Percentiles rank a stretch among this genome's conserved stretches.
These are phyloP conservation scores for Dendrocincla fuliginosa DNA, from an alignment of 2,797 vertebrate species.

Conservation along the genomic window DNA sequence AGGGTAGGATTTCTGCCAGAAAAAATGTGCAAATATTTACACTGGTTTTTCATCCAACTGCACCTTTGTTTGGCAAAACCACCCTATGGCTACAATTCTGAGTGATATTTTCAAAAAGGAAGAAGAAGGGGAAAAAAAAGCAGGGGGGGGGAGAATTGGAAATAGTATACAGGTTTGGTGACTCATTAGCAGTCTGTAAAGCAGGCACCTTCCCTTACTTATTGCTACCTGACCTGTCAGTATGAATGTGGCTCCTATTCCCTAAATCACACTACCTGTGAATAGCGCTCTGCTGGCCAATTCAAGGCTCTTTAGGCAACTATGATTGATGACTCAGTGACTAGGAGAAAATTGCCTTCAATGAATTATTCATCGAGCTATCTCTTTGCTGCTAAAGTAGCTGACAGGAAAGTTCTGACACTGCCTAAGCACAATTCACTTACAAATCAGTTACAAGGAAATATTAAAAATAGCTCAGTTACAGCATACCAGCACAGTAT, in stretches of 20 bases:
- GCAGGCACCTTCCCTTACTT: slow-evolving; percentile 81
- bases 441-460: slow-evolving; percentile 94
- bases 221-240: slow-evolving; percentile 86
- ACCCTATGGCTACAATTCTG: slow-evolving; percentile 83
- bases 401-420: slow-evolving; percentile 94
- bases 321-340: slow-evolving; percentile 95
- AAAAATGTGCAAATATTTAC: slow-evolving; percentile 95
- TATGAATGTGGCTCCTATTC: slow-evolving; percentile 83
- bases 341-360: slow-evolving; percentile 92
- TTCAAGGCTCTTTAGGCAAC: slow-evolving; percentile 90
- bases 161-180: slow-evolving; percentile 79
- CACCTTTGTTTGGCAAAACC: slow-evolving; percentile 89
- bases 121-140: not conserved
- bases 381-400: slow-evolving; percentile 94
- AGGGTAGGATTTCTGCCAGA: slow-evolving; percentile 90
- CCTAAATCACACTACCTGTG: slow-evolving; percentile 86
- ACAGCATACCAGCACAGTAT: slow-evolving; percentile 84
- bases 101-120: slow-evolving; percentile 82
- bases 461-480: slow-evolving; percentile 92
- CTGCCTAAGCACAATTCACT: slow-evolving; percentile 93
- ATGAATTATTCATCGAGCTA: slow-evolving; percentile 96
- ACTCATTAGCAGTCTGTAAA: slow-evolving; percentile 84
- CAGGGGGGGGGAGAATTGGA: slow-evolving; percentile 66
- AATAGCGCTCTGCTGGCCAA: slow-evolving; percentile 87
- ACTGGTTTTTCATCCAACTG: slow-evolving; percentile 90